phyloP scores from a whole-genome alignment of 2,797 vertebrate genomes.

The Hoplostethus atlanticus region DNA sequence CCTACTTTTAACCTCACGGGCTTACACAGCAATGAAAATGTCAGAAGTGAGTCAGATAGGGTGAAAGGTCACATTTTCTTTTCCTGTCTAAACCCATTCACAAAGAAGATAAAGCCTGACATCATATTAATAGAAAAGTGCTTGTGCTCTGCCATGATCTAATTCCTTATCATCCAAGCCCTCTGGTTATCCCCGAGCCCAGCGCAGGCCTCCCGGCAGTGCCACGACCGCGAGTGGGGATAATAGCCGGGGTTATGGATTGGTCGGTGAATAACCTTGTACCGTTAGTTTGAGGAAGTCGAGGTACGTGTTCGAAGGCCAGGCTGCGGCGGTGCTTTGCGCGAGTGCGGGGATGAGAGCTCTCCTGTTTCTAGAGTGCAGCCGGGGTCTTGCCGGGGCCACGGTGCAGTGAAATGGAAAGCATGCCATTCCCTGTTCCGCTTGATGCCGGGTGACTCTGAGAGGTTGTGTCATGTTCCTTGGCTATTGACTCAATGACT shows the following conservation, averaged over 20 bases:
- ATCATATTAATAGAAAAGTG: slow-evolving; percentile 66
- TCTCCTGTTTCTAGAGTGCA: slow-evolving; percentile 88
- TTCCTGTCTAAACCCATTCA: slow-evolving; percentile 30
- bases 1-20: no score
- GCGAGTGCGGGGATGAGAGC: slow-evolving; percentile 81
- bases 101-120: slow-evolving; percentile 63
- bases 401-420: slow-evolving; percentile 90
- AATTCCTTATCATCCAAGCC: slow-evolving; percentile 61
- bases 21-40: not conserved
- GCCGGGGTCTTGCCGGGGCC: slow-evolving; percentile 85
- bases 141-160: slow-evolving; percentile 65
- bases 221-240: slow-evolving; percentile 49
- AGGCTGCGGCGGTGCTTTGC: slow-evolving; percentile 55
- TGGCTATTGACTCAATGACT: slow-evolving; percentile 94
- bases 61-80: slow-evolving; percentile 38
- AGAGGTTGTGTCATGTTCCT: slow-evolving; percentile 96
- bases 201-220: not conserved
- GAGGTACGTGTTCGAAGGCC: slow-evolving; percentile 79
- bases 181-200: slow-evolving; percentile 46
- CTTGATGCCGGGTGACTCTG: slow-evolving; percentile 91
- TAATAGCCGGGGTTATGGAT: slow-evolving; percentile 69
- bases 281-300: slow-evolving; percentile 46
- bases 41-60: slow-evolving; percentile 19
- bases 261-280: slow-evolving; percentile 69
- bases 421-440: slow-evolving; percentile 88